Evolutionary conservation across 2,888 invertebrate species (phyloP).

Genomic region (Stenodera caucasica): DNA sequence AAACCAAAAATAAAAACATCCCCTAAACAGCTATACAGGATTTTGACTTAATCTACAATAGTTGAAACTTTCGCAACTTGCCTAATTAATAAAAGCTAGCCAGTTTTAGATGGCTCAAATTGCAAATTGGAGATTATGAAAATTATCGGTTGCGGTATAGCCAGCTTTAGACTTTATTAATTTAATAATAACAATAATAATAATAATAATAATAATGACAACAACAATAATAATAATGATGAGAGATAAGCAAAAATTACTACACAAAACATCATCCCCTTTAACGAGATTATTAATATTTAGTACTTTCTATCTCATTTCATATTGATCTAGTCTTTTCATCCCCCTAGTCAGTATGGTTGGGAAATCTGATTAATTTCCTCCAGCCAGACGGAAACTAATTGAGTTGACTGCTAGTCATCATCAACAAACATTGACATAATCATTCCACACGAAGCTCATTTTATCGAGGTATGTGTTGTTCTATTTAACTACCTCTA

Average conservation of each 20-base stretch:
- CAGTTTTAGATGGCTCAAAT: not conserved
- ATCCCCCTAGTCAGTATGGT: not conserved
- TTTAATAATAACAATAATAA: not conserved
- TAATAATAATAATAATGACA: not conserved
- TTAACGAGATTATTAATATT: constrained; percentile 11
- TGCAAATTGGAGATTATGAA: not conserved
- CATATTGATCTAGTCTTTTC: not conserved
- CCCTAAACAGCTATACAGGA: too few species aligned
- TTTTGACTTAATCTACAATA: not conserved
- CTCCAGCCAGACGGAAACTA: constrained; percentile 13
- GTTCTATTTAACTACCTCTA: too few species aligned
- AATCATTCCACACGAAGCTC: not conserved
- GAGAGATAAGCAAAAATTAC: not conserved
- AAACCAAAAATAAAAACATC: too few species aligned
- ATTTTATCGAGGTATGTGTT: not conserved
- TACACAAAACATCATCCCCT: not conserved
- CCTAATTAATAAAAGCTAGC: not conserved
- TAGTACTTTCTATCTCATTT: constrained; percentile 2
- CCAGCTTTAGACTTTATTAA: not conserved
- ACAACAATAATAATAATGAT: not conserved
- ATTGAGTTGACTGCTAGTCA: constrained; percentile 14
- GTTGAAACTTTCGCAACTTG: not conserved
- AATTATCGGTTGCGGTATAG: not conserved
- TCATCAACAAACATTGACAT: constrained; percentile 14
- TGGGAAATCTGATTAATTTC: constrained; percentile 12